Conservation (phyloP, 2,113 vertebrate genomes). For the Panthera leo region DNA sequence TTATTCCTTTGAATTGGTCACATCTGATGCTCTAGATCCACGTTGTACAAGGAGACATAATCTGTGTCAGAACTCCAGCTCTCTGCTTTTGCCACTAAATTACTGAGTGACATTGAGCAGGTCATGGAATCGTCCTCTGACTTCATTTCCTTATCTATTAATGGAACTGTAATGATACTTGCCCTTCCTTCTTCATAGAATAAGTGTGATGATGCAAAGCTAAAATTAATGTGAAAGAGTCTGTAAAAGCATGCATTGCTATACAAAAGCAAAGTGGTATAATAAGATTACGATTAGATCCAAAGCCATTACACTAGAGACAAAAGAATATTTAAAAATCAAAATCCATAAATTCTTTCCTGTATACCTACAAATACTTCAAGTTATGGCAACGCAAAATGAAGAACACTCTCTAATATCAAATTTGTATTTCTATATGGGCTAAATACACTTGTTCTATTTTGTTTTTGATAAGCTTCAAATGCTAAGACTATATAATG, state of each 20-base stretch:
- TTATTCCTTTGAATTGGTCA: not conserved
- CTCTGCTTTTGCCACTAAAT: not conserved
- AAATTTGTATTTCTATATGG: not conserved
- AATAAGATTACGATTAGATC: not conserved
- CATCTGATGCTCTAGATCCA: not conserved
- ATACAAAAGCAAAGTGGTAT: not conserved
- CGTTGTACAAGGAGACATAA: not conserved
- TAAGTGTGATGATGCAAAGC: slow-evolving; percentile 10
- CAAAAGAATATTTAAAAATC: slow-evolving; percentile 10
- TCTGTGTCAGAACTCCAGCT: not conserved
- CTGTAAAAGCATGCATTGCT: not conserved
- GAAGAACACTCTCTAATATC: not conserved
- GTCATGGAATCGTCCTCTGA: not conserved
- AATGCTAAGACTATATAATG: slow-evolving; percentile 12
- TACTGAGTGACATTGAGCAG: not conserved
- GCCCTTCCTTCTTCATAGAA: not conserved
- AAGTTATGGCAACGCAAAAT: not conserved
- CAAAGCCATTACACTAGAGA: slow-evolving; percentile 5
- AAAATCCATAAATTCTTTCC: not conserved
- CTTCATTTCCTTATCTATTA: slow-evolving; percentile 14
- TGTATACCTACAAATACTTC: not conserved
- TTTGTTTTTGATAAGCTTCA: not conserved
- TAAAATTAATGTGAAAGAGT: slow-evolving; percentile 18
- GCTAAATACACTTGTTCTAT: not conserved
- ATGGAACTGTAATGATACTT: slow-evolving; percentile 23